Evolutionary conservation across 2,888 invertebrate species (phyloP), one percentile per base, ranked within the genome.

Genomic region (Molanna angustata): DNA sequence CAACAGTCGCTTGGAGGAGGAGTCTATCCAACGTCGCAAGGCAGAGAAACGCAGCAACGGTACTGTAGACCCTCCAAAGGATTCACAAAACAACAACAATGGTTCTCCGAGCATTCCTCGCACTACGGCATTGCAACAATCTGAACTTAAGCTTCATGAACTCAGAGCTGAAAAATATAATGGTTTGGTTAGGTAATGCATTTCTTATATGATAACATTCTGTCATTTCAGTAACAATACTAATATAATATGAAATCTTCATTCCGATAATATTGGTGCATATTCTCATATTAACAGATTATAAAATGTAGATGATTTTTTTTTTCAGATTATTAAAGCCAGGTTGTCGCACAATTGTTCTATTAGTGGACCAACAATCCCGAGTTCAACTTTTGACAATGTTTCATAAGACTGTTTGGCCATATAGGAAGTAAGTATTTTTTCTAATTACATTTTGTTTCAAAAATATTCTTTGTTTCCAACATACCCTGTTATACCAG

Each of bases 391-490:
- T 99, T 42, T 79, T 97, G 57, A 90, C 93, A 37, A 88, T 89
- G 57, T 99, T 95, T 76, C 94, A 95, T 69, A 87, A 87, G 72
- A 88, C 90, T 57, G 89, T 97, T 54, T 95, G 94, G 89, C 96
- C 97, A 2, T 95, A 97, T 67, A 84, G 97, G 68, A 92, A 91
- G 94, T 94, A 69, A 74, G 82, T 71, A 39, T 31, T 58, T 31
- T 46, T 20, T 35, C 43, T 43, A 44, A 11, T 22, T 37, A 37
- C 41, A 39, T 52, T n/a, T n/a, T n/a, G n/a, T n/a, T n/a, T n/a
- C n/a, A n/a, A n/a, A n/a, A n/a, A n/a, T n/a, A n/a, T n/a, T n/a
- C n/a, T n/a, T n/a, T n/a, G n/a, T n/a, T n/a, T n/a, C n/a, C n/a
- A n/a, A n/a, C n/a, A n/a, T n/a, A n/a, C n/a, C n/a, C n/a, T n/a